Evolutionary conservation across 2,113 vertebrate species (phyloP), one percentile per base, ranked within the genome.

Genomic region (Prietella phreatophila): DNA sequence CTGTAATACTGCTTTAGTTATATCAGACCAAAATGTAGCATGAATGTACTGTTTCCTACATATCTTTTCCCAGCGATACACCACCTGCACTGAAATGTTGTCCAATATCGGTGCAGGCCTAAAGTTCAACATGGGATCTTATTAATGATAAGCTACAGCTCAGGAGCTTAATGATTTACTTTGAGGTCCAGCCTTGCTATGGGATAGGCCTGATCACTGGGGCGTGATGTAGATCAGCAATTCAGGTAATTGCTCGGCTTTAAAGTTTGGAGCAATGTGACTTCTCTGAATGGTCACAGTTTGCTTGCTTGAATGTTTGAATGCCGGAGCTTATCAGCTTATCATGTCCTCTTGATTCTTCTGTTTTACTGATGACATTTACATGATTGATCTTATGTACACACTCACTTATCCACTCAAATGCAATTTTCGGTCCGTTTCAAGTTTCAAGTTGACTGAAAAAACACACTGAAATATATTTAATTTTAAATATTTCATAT

Each of bases 101-200:
- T 61, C 42, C 7, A 53, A 27, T 30, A 39, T 30, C 39, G 63
- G 22, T 61, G 14, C 65, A 42, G 39, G 60, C 42, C 56, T 50
- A 88, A 79, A 86, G 30, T 87, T 89, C 30, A 73, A 67, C 42
- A 76, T 69, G 47, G 61, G 17, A 33, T 78, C 36, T 86, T 63
- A 30, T 84, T 83, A 63, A 88, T 39, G 50, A 60, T 79, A 56
- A 83, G 50, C 33, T 27, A 71, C 53, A 84, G 82, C 53, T 83
- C n/a, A 63, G 22, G 13, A 56, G 87, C 27, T 90, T 90, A 90
- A 90, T 90, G 81, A 90, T 90, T 90, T 60, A 90, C 84, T 25
- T 13, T 17, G 25, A 81, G 56, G 71, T 90, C 61, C 69, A 84
- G n/a, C 4, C 71, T 81, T 56, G 81, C 19, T 60, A 25, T 50